phyloP scores from a whole-genome alignment of 1,140 invertebrate species.

The Drosophila parvula region DNA sequence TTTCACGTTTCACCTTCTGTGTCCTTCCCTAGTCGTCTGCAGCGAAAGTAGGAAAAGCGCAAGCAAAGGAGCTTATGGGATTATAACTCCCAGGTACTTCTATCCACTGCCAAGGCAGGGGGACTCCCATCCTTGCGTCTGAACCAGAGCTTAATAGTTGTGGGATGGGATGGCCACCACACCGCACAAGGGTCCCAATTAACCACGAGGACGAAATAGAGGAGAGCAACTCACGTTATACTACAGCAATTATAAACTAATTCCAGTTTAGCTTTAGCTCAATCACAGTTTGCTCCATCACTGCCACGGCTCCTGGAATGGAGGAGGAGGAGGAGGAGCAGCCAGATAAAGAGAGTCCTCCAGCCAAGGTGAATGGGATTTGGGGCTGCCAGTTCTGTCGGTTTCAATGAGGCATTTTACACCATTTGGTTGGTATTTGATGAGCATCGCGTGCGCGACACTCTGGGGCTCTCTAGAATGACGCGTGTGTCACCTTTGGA shows the following conservation, averaged over 20 bases:
- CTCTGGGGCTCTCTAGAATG: constrained; percentile 43
- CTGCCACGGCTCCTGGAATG: not conserved
- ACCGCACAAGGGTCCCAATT: constrained; percentile 29
- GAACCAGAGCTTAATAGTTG: constrained; percentile 25
- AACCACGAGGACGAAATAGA: constrained; percentile 28
- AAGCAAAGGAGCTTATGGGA: constrained; percentile 30
- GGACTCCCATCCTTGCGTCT: not conserved
- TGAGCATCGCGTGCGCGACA: constrained; percentile 56
- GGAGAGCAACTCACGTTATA: constrained; percentile 17
- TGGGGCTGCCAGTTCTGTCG: constrained; percentile 41
- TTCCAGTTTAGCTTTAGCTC: constrained; percentile 39
- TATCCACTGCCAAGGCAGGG: not conserved
- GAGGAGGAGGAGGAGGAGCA: not conserved
- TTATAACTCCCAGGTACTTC: constrained; percentile 37
- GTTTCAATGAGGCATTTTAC: constrained; percentile 79
- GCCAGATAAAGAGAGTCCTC: not conserved
- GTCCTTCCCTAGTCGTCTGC: not conserved
- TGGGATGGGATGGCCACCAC: not conserved
- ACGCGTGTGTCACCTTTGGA: constrained; percentile 28
- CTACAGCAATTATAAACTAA: constrained; percentile 47
- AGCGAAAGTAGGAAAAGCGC: constrained; percentile 23
- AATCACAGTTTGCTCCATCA: constrained; percentile 49
- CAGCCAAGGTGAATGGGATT: constrained; percentile 42
- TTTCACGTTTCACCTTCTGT: not conserved
- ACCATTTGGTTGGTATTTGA: constrained; percentile 76